Base-by-base conservation (phyloP, 1,140 invertebrate species). In the Dendroctonus ponderosae region DNA sequence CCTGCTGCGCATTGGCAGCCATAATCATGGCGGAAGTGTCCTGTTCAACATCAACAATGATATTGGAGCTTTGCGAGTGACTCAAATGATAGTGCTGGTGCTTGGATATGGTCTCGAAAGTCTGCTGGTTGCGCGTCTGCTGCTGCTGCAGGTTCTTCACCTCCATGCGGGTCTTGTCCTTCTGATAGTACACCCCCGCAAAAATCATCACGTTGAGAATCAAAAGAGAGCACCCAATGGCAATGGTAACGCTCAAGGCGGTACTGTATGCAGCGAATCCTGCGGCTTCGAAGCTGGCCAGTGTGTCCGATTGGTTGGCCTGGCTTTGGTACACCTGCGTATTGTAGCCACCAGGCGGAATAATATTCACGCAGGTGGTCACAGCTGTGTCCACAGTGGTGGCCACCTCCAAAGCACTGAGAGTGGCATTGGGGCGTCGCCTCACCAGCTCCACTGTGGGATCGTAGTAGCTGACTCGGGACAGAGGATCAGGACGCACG, bases 161-260 rank as follows among this genome's bases (percentile, higher is more conserved):
- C 79, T 92, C 90, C 62, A 90, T 82, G 63, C 88, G 80, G 7
- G 89, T 90, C 77, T 92, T 91, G 76, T 94, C 91, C 44, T 91
- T 80, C 74, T 93, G 92, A 79, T 94, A 94, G 77, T 92, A 94
- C 3, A 94, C 90, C 2, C 84, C 91, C 46, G 91, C 91, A 71
- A 94, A 94, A 68, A 94, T 92, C 5, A 94, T 83, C 7, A 94
- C 87, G 77, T 95, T 94, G 7, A 94, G 79, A 53, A 94, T 89
- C 9, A 94, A 82, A 12, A 96, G 79, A 0, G 90, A 91, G 74
- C 92, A 94, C 2, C 93, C 93, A 39, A 96, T 91, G 2, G 91
- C 91, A 67, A 96, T 92, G 4, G 92, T 94, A 5, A 95, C 88
- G 73, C 89, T 91, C 3, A 94, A 77, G 4, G 91, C 91, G 0